Base-by-base conservation (phyloP, 1,140 invertebrate species). In the Tribolium castaneum region DNA sequence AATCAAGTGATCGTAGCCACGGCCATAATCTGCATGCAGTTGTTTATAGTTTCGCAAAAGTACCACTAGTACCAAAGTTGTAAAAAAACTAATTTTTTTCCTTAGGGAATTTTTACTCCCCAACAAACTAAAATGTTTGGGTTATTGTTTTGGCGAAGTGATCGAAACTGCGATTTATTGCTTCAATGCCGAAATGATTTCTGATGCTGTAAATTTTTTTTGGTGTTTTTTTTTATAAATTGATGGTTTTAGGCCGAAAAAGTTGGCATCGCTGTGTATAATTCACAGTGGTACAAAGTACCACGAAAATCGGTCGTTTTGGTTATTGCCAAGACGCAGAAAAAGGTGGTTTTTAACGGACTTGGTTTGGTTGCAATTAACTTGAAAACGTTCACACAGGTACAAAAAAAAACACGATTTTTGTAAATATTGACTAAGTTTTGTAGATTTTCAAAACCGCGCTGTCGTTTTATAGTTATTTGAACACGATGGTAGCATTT, bases 361-460 rank as follows among this genome's bases (percentile, higher is more conserved):
- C 9, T 45, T 45, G 39, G 39, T 1, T n/a, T 45, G 39, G 39
- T 45, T n/a, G 39, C 7, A 10, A 45, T 45, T n/a, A 45, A 45
- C n/a, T 9, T 45, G 39, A 45, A 45, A n/a, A 45, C 39, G 5
- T 45, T 45, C 39, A 45, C 39, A 1, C 39, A 45, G n/a, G 39
- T 45, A 45, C 5, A 0, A 9, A 10, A 45, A 10, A 45, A 4
- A 1, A 9, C 2, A 45, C n/a, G n/a, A 7, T 45, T 45, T 45
- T 6, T 9, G 0, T 2, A 45, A 45, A 10, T 45, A n/a, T 9
- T 10, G 39, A 10, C n/a, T 1, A 0, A 30, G 3, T 59, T 35
- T 66, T 66, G 34, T 35, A 66, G 59, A 66, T 66, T 66, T 66
- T 66, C 30, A 66, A 66, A 39, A 66, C 59, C 0, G 30, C 59